Evolutionary conservation across 1,140 invertebrate species (phyloP).

Genomic region (Potamilus streckersoni): DNA sequence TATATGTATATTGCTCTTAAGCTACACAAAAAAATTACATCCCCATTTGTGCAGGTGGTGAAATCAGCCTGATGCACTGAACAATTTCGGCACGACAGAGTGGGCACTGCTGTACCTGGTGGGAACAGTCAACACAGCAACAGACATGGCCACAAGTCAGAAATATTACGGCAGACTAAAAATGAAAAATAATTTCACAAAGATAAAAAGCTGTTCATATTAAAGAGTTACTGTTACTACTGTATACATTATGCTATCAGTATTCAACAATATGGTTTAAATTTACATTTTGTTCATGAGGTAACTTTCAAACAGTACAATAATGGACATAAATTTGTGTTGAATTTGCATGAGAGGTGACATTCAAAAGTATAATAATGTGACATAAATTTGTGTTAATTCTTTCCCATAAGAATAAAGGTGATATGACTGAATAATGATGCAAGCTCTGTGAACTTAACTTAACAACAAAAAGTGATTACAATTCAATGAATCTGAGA

Average conservation of each 20-base stretch:
- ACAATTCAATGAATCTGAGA: too few species aligned
- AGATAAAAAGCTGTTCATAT: not conserved
- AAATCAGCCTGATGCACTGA: constrained; percentile 49
- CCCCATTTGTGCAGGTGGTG: constrained; percentile 7
- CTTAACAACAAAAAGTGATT: too few species aligned
- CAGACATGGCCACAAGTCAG: constrained; percentile 88
- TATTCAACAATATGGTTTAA: not conserved
- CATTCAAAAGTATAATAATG: not conserved
- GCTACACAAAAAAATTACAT: too few species aligned
- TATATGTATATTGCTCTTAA: too few species aligned
- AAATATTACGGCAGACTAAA: constrained; percentile 82
- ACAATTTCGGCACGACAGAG: constrained; percentile 80
- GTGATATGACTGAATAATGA: too few species aligned
- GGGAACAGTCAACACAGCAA: constrained; percentile 78
- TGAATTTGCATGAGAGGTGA: not conserved
- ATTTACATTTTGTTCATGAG: not conserved
- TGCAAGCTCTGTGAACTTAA: too few species aligned
- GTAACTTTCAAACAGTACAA: not conserved
- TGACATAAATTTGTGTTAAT: too few species aligned
- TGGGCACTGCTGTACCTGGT: constrained; percentile 74
- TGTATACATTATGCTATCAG: not conserved
- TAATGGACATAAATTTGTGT: not conserved
- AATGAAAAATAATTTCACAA: constrained; percentile 51
- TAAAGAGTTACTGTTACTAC: not conserved
- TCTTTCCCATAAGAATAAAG: too few species aligned